phyloP scores from a whole-genome alignment of 2,888 invertebrate genomes.

The Acrocyrtus sp. region DNA sequence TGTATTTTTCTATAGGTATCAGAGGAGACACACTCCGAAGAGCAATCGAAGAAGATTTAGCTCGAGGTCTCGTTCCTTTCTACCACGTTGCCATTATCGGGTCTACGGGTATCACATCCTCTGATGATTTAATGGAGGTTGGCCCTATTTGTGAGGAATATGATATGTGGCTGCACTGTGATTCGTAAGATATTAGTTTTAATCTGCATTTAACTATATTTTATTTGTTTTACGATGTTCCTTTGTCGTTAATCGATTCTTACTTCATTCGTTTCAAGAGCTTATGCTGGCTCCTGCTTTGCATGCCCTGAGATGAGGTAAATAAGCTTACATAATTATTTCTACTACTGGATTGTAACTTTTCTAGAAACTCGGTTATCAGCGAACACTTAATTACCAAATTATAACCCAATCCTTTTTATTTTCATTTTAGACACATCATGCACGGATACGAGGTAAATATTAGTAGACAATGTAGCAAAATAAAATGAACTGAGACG shows the following conservation, averaged over 20 bases:
- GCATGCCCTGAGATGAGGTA: constrained; percentile 50
- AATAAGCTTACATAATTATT: too few relatives aligned
- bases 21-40: constrained; percentile 20
- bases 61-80: constrained; percentile 52
- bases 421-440: too few relatives aligned
- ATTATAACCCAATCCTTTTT: too few relatives aligned
- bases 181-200: constrained; percentile 26
- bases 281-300: constrained; percentile 56
- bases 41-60: constrained; percentile 50
- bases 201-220: neutral
- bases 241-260: neutral
- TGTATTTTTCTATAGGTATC: too few relatives aligned
- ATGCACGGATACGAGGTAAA: constrained; percentile 43
- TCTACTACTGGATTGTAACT: too few relatives aligned
- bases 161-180: constrained; percentile 56
- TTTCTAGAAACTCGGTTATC: too few relatives aligned
- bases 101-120: constrained; percentile 53
- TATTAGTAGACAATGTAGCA: too few relatives aligned
- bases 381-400: too few relatives aligned
- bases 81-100: constrained; percentile 54
- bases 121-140: constrained; percentile 55
- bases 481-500: neutral
- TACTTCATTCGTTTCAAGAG: constrained; percentile 10
- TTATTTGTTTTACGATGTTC: neutral
- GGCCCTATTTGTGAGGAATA: constrained; percentile 53